Base-by-base conservation (phyloP, 2,113 vertebrate genomes). In the Cryptotis parvus region DNA sequence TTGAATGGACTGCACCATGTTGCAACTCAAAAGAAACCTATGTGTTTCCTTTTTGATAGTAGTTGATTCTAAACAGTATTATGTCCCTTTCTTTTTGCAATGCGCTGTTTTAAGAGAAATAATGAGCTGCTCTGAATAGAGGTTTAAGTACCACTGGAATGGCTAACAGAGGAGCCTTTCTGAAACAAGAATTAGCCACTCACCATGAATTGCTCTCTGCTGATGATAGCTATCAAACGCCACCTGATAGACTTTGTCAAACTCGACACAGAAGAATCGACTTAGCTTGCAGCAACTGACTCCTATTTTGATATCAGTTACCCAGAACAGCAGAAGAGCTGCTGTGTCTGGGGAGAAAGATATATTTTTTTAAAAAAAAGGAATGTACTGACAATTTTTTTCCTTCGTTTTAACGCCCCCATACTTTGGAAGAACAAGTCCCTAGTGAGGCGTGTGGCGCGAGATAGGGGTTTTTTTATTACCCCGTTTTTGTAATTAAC, bases 31-130 rank as follows among this genome's bases (percentile, higher is more conserved):
- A 84, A 94, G 43, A 35, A 52, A 35, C 4, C 18, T 78, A 3
- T 81, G 29, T 74, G 89, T 74, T 69, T 87, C 90, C 69, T 70
- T 84, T 35, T 63, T 33, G 26, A 49, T 70, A 41, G 4, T 78
- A 31, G 29, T n/a, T 84, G 27, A 31, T 83, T 95, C 31, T 29
- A 43, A 87, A 77, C 49, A 65, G 24, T 33, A 49, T 45, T 65
- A 69, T 55, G 80, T 87, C 29, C 74, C 29, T 95, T 52, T 63
- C n/a, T 52, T 68, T 63, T 37, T 72, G 52, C 6, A 58, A 4
- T n/a, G n/a, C n/a, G n/a, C n/a, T 24, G 11, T 74, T 88, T 87
- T 88, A 12, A 69, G 12, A 86, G 41, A 89, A 88, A 55, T 43
- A 82, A 33, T 61, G 68, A 68, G 35, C 20, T 35, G 14, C 29